phyloP scores from a whole-genome alignment of 2,113 vertebrate genomes.

The Tyto alba region DNA sequence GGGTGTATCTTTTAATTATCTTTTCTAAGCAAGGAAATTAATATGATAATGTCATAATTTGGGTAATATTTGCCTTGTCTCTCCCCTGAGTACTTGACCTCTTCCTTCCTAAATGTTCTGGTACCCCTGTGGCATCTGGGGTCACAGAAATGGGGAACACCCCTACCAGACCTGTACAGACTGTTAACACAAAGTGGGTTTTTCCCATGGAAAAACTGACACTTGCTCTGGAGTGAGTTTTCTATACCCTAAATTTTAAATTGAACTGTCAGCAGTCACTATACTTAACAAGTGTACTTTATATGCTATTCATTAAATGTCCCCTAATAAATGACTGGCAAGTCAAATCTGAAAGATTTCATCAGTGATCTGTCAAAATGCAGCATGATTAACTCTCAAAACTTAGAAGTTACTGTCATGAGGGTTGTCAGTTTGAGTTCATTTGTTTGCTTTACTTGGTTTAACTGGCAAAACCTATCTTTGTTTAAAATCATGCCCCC shows the following conservation, averaged over 20 bases:
- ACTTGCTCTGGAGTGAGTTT: background rate
- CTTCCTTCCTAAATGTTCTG: constrained; percentile 1
- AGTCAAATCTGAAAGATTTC: constrained; percentile 18
- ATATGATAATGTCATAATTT: background rate
- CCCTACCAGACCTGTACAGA: background rate
- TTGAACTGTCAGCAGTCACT: constrained; percentile 25
- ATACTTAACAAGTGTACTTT: constrained; percentile 17
- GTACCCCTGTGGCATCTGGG: background rate
- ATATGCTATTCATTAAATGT: constrained; percentile 1
- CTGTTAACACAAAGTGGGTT: background rate
- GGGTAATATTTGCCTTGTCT: background rate
- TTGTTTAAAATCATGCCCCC: background rate
- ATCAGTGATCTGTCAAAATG: background rate
- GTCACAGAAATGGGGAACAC: background rate
- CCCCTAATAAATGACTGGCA: constrained; percentile 35
- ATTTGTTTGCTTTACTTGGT: constrained; percentile 24
- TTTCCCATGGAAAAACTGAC: background rate
- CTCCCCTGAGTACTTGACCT: background rate
- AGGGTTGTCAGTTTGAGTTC: constrained; percentile 22
- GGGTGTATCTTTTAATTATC: background rate
- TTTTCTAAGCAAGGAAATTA: constrained; percentile 32
- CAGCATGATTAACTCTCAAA: constrained; percentile 9
- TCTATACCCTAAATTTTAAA: constrained; percentile 4
- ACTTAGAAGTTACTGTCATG: background rate
- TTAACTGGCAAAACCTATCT: constrained; percentile 27